phyloP scores from a whole-genome alignment of 2,888 invertebrate genomes.

The Imbricaverruca yamaguchii region DNA sequence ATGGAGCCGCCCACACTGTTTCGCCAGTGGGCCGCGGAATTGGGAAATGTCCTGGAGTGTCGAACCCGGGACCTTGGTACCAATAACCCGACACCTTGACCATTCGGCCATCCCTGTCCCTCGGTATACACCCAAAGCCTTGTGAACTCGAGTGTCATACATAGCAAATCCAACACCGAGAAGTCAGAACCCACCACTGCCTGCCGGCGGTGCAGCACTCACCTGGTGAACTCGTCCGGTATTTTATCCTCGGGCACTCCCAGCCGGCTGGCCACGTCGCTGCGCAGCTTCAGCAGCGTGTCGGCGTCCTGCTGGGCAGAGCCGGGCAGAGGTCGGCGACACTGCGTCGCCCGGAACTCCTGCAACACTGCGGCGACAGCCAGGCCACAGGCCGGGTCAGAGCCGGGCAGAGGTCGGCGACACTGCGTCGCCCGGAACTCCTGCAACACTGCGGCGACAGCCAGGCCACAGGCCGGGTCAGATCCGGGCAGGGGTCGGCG shows the following conservation, averaged over 20 bases:
- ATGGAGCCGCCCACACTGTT: too few relatives aligned
- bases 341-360: background rate
- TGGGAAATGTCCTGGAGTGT: too few relatives aligned
- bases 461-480: background rate
- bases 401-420: background rate
- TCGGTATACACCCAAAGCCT: too few relatives aligned
- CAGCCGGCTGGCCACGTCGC: background rate
- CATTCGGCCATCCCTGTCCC: too few relatives aligned
- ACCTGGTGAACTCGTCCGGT: background rate
- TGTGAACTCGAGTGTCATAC: too few relatives aligned
- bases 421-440: background rate
- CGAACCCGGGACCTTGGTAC: too few relatives aligned
- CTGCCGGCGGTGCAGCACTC: background rate
- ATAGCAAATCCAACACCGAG: too few relatives aligned
- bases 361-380: conserved; percentile 18
- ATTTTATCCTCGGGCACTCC: background rate
- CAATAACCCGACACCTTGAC: too few relatives aligned
- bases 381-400: background rate
- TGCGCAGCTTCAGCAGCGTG: background rate
- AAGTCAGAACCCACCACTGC: background rate
- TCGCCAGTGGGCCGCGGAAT: too few relatives aligned
- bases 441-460: conserved; percentile 16
- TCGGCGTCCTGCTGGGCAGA: background rate
- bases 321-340: background rate
- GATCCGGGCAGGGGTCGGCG: background rate